Evolutionary conservation across 2,113 vertebrate genomes (phyloP).

Genomic region (Bufo gargarizans): DNA sequence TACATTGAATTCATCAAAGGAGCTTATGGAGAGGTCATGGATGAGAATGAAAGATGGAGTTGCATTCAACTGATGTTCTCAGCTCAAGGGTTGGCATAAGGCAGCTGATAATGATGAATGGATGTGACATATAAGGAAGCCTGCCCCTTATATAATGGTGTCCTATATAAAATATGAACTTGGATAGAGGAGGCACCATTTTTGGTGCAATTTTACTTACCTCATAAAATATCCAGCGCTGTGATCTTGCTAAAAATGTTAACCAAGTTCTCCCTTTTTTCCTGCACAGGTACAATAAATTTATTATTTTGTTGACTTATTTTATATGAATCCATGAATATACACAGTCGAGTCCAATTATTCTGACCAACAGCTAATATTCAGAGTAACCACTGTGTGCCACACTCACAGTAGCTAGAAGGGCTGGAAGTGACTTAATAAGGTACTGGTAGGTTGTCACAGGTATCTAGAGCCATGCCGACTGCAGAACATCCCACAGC

Average conservation of each 20-base stretch:
- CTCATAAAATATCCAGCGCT: not conserved
- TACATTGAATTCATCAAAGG: slow-evolving; percentile 5
- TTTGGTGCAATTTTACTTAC: not conserved
- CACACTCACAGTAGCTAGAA: too few species aligned
- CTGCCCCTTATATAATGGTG: not conserved
- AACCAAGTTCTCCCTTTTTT: not conserved
- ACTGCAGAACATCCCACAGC: too few species aligned
- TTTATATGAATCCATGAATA: not conserved
- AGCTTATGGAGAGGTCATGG: slow-evolving; percentile 49
- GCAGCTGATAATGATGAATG: not conserved
- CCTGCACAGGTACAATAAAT: not conserved
- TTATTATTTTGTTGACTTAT: not conserved
- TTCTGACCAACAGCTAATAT: too few species aligned
- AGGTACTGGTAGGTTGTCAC: too few species aligned
- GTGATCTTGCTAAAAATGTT: not conserved
- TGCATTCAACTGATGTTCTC: not conserved
- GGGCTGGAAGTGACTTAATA: too few species aligned
- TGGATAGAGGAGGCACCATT: not conserved
- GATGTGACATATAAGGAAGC: not conserved
- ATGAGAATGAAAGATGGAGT: slow-evolving; percentile 43
- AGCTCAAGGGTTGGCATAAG: not conserved
- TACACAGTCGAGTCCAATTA: too few species aligned
- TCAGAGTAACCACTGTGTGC: too few species aligned
- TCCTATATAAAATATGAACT: not conserved
- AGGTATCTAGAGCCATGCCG: too few species aligned